Conservation (phyloP, 1,140 invertebrate species). For the Daktulosphaira vitifoliae region DNA sequence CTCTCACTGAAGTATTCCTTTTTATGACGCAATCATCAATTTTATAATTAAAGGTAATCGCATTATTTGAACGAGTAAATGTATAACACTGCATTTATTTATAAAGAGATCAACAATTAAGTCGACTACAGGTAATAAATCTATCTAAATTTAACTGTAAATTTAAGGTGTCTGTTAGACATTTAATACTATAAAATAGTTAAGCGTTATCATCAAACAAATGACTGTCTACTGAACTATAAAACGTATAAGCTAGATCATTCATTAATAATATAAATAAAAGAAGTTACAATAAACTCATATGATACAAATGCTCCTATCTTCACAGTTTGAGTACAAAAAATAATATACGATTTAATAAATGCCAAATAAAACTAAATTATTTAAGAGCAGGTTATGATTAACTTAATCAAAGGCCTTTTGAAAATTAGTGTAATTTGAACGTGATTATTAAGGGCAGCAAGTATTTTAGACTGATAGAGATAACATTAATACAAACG, state of each 20-base stretch:
- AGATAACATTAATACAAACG: not conserved
- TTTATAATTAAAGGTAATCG: too few relatives aligned
- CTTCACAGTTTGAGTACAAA: not conserved
- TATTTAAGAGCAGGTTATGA: not conserved
- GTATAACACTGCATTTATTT: too few relatives aligned
- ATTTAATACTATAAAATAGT: too few relatives aligned
- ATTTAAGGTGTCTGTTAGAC: too few relatives aligned
- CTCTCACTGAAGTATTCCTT: too few relatives aligned
- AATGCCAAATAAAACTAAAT: not conserved
- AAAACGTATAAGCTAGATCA: constrained; percentile 1
- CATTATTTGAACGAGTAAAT: too few relatives aligned
- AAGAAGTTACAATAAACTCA: not conserved
- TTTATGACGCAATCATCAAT: too few relatives aligned
- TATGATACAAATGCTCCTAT: not conserved
- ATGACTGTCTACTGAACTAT: not conserved
- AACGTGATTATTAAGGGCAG: not conserved
- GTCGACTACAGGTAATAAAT: too few relatives aligned
- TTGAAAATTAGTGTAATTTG: not conserved
- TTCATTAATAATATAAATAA: not conserved
- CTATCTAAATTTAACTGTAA: too few relatives aligned
- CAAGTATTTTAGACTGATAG: not conserved
- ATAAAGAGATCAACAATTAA: too few relatives aligned
- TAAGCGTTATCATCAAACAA: not conserved
- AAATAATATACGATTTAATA: not conserved
- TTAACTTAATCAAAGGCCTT: not conserved